Base-by-base conservation (phyloP, 2,113 vertebrate species). In the Osmerus eperlanus region DNA sequence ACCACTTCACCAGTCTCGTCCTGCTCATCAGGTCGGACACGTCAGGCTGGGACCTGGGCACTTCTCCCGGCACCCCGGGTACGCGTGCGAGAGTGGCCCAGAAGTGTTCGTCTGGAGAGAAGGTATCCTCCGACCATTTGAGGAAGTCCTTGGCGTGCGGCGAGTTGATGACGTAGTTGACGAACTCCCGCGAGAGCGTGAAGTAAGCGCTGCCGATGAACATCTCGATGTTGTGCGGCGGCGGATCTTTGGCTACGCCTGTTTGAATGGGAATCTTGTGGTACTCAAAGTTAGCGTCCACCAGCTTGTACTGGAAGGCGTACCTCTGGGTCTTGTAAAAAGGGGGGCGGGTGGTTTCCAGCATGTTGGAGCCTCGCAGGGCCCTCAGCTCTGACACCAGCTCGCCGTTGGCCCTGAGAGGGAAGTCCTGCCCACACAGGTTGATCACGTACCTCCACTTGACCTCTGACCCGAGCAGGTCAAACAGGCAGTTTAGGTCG, bases 161-260 rank as follows among this genome's bases (percentile, higher is more conserved):
- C 3, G 82, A 96, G 67, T 89, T 80, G 65, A 91, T 79, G 7
- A 91, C 32, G 65, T 93, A 89, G 0, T 66, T 81, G 32, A 96
- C 82, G 78, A 99, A 97, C 1, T 91, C 89, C 66, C 84, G 83
- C 1, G 94, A 95, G 84, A 98, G 81, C 65, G 97, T 90, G 85
- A 98, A 99, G 84, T 98, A 98, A 72, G 97, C 96, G 51, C 93
- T 99, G 52, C 97, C 97, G 36, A 91, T 85, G 85, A 96, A 99
- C 71, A 99, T 80, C 84, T 97, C 84, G 32, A 97, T 95, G 58
- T 84, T 85, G 13, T 95, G 92, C 0, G 96, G 96, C 0, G 96
- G 94, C 0, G 84, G 88, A 76, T 89, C 65, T 75, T 95, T 95
- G 78, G 84, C 78, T 73, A 85, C 21, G 1, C 85, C 84, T 1